A percentile compares a stretch with the other conserved stretches of the same genome.
Conservation (phyloP, 2,888 invertebrate genomes). For the Balanococcus diminutus region DNA sequence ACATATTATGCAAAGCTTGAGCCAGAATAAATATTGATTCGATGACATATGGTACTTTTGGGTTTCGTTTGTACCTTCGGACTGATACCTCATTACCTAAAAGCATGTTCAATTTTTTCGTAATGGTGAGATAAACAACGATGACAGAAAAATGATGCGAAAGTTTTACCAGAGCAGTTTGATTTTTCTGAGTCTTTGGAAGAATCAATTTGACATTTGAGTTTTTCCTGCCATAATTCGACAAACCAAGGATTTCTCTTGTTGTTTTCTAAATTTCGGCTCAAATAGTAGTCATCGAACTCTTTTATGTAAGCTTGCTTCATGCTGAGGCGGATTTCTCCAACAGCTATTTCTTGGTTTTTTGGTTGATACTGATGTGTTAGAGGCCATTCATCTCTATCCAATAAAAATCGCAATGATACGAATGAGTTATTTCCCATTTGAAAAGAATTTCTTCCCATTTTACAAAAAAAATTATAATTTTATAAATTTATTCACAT, state of each 20-base stretch:
- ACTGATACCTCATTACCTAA: background rate
- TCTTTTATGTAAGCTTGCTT: conserved; percentile 72
- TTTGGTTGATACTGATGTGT: background rate
- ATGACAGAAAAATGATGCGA: background rate
- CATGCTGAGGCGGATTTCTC: conserved; percentile 75
- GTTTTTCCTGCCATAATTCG: conserved; percentile 79
- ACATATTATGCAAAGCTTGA: conserved; percentile 74
- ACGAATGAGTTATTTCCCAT: background rate
- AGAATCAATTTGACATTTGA: conserved; percentile 66
- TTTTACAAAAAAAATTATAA: background rate
- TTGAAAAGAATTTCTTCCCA: too few species aligned
- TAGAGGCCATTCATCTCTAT: background rate
- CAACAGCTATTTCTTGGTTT: conserved; percentile 60
- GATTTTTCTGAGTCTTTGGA: background rate
- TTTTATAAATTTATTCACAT: too few species aligned
- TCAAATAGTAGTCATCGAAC: conserved; percentile 73
- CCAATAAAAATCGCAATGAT: background rate
- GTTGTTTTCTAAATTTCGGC: conserved; percentile 70
- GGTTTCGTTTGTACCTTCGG: conserved; percentile 69
- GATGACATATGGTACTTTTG: conserved; percentile 79
- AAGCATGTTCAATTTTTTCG: background rate
- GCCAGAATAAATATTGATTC: conserved; percentile 79
- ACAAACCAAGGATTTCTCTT: conserved; percentile 74
- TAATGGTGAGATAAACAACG: background rate
- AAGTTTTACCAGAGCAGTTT: background rate